phyloP scores from a whole-genome alignment of 2,797 vertebrate species.

The Characodon lateralis region DNA sequence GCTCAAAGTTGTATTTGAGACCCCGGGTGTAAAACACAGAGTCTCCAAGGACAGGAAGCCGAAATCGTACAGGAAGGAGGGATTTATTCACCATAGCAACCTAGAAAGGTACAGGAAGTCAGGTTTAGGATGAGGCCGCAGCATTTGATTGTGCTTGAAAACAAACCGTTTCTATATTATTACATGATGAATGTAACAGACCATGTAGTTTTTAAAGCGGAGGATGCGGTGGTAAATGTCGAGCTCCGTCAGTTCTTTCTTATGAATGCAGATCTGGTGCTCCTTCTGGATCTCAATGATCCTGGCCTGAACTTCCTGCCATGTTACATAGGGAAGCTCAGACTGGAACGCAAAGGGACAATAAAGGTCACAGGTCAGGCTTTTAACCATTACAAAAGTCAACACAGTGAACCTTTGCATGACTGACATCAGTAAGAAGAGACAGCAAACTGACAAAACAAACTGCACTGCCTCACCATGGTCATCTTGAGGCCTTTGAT shows the following conservation, averaged over 20 bases:
- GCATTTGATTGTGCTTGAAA: not conserved
- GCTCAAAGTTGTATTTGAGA: conserved; percentile 98
- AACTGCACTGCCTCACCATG: conserved; percentile 84
- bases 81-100: conserved; percentile 98
- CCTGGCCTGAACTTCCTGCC: conserved; percentile 97
- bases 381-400: not conserved
- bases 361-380: not conserved
- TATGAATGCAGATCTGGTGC: conserved; percentile 99
- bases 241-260: conserved; percentile 94
- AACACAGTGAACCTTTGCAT: not conserved
- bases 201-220: conserved; percentile 99
- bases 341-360: conserved; percentile 67
- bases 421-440: not conserved
- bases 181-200: conserved; percentile 54
- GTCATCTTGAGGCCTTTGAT: conserved; percentile 93
- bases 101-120: conserved; percentile 49
- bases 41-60: conserved; percentile 87
- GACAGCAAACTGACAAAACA: not conserved
- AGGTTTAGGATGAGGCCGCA: conserved; percentile 2
- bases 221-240: conserved; percentile 98
- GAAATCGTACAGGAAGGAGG: conserved; percentile 92
- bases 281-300: conserved; percentile 99
- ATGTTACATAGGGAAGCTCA: conserved; percentile 94
- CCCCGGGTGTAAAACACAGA: conserved; percentile 93
- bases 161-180: not conserved